A percentile compares a stretch with the other conserved stretches of the same genome.
Conservation (phyloP, 1,140 invertebrate species). For the Monomorium pharaonis region DNA sequence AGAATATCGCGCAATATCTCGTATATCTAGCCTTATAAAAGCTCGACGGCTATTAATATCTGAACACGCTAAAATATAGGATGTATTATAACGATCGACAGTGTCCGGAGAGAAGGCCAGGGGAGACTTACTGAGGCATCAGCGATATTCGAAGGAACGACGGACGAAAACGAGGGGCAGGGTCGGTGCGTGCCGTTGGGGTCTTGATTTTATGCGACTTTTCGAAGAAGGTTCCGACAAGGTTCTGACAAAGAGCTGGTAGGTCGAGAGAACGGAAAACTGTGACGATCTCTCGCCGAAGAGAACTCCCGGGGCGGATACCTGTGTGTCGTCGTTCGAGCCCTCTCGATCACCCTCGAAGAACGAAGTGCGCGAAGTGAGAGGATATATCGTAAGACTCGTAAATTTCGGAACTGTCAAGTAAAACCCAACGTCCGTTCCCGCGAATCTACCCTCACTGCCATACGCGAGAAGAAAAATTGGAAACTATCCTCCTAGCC, state of each 20-base stretch:
- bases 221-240: background rate
- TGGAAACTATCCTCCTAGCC: background rate
- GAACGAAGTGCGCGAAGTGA: background rate
- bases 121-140: background rate
- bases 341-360: background rate
- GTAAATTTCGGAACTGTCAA: slow-evolving; percentile 43
- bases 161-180: background rate
- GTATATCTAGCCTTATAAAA: background rate
- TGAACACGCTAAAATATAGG: background rate
- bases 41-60: background rate
- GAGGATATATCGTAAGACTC: slow-evolving; percentile 17
- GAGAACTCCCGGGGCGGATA: background rate
- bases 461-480: background rate
- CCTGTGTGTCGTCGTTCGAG: slow-evolving; percentile 22
- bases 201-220: slow-evolving; percentile 26
- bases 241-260: no score
- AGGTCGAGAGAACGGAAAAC: background rate
- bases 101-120: background rate
- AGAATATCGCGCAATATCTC: background rate
- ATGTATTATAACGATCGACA: background rate
- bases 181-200: background rate
- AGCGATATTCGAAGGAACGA: background rate
- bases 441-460: background rate
- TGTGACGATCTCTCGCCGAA: background rate
- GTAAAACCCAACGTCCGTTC: background rate